Percentiles rank a stretch among this genome's conserved stretches.
Conservation (phyloP, 2,888 invertebrate species). For the Lochmaea capreae region DNA sequence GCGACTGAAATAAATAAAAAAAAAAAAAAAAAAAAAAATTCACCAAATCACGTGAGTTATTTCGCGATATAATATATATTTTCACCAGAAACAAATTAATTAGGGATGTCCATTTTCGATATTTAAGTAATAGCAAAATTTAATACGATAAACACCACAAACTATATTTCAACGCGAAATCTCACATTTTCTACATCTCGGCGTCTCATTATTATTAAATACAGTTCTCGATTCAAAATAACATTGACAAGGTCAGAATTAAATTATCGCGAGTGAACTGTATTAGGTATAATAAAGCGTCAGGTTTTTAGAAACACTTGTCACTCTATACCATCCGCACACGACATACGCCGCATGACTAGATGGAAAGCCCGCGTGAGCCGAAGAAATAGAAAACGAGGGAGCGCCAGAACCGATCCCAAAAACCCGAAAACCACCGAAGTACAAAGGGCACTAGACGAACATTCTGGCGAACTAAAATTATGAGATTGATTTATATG, state of each 20-base stretch:
- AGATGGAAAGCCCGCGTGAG: constrained; percentile 50
- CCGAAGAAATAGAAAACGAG: constrained; percentile 57
- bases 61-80: no score
- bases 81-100: no score
- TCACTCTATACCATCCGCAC: constrained; percentile 53
- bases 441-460: constrained; percentile 29
- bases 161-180: background rate
- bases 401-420: constrained; percentile 45
- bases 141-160: background rate
- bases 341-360: constrained; percentile 62
- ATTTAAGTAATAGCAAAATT: no score
- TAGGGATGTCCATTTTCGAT: no score
- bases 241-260: background rate
- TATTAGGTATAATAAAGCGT: constrained; percentile 33
- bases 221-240: constrained; percentile 5
- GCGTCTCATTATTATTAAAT: background rate
- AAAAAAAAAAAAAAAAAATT: no score
- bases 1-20: no score
- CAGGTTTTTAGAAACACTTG: constrained; percentile 29
- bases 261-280: constrained; percentile 9
- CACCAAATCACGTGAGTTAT: no score
- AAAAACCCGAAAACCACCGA: constrained; percentile 39
- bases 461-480: constrained; percentile 15
- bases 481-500: constrained; percentile 11
- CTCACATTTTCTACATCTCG: background rate